Evolutionary conservation across 1,140 invertebrate species (phyloP).

Genomic region (Luehdorfia chinensis): DNA sequence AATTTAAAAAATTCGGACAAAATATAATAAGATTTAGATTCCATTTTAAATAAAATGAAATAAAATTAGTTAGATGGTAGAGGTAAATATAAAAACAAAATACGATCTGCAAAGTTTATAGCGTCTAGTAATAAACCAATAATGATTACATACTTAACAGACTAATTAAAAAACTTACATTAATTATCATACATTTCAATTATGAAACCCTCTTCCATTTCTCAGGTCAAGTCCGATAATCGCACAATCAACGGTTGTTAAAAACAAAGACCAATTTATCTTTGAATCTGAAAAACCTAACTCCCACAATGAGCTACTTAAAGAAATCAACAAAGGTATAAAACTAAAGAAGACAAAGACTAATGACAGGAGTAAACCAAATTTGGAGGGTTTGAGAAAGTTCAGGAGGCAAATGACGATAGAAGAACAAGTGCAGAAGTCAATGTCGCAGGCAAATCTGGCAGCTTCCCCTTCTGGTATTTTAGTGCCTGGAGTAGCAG

Average conservation of each 20-base stretch:
- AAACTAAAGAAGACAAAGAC: slow-evolving; percentile 86
- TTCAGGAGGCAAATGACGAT: slow-evolving; percentile 92
- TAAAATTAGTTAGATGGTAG: too few species aligned
- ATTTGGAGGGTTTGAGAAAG: slow-evolving; percentile 89
- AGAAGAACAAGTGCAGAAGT: slow-evolving; percentile 91
- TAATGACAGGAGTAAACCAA: slow-evolving; percentile 91
- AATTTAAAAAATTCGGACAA: too few species aligned
- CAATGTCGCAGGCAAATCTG: slow-evolving; percentile 82
- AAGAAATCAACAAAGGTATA: slow-evolving; percentile 89
- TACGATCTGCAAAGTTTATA: too few species aligned
- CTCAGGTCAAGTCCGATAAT: slow-evolving; percentile 79
- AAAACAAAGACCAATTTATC: slow-evolving; percentile 87
- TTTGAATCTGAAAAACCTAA: slow-evolving; percentile 92
- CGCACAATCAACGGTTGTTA: slow-evolving; percentile 79
- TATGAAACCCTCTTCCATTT: too few species aligned
- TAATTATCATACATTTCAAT: too few species aligned
- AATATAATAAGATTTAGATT: too few species aligned
- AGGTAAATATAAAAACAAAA: too few species aligned
- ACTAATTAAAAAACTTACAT: too few species aligned
- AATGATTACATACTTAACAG: too few species aligned
- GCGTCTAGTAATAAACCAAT: too few species aligned
- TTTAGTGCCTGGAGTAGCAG: slow-evolving; percentile 47
- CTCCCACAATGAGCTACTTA: slow-evolving; percentile 88
- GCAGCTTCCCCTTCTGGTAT: slow-evolving; percentile 63
- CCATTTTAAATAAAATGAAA: too few species aligned